Percentiles rank a stretch among this genome's conserved stretches.
phyloP scores from a whole-genome alignment of 2,888 invertebrate genomes.

The Danaus chrysippus region DNA sequence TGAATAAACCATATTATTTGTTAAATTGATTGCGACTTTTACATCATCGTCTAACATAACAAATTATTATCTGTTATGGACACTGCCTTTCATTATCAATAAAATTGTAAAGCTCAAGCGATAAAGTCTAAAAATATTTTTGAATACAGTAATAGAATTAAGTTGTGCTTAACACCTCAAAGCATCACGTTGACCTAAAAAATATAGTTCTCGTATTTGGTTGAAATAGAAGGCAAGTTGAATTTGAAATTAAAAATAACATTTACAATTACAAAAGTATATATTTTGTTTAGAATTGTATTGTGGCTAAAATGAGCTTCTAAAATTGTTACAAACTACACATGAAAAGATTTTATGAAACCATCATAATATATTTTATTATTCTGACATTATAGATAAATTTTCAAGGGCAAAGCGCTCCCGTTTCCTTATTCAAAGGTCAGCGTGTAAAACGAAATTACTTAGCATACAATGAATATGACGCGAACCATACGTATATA shows the following conservation, averaged over 20 bases:
- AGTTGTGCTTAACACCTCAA: conserved; percentile 19
- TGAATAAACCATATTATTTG: too few species aligned
- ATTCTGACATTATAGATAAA: not conserved
- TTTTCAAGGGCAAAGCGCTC: conserved; percentile 4
- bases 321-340: too few species aligned
- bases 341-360: too few species aligned
- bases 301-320: not conserved
- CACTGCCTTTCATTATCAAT: too few species aligned
- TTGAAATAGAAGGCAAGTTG: not conserved
- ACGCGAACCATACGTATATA: conserved; percentile 10
- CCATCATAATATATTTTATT: not conserved
- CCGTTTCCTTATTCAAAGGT: conserved; percentile 19
- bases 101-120: too few species aligned
- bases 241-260: not conserved
- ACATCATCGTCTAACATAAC: too few species aligned
- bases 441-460: conserved; percentile 17
- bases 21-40: too few species aligned
- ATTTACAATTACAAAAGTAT: not conserved
- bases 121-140: too few species aligned
- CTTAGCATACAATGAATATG: conserved; percentile 15
- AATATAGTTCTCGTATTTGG: conserved; percentile 15
- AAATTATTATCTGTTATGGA: too few species aligned
- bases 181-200: conserved; percentile 24
- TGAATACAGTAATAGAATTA: not conserved
- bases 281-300: not conserved